Evolutionary conservation across 1,140 invertebrate species (phyloP).

Genomic region (Orussus abietinus): DNA sequence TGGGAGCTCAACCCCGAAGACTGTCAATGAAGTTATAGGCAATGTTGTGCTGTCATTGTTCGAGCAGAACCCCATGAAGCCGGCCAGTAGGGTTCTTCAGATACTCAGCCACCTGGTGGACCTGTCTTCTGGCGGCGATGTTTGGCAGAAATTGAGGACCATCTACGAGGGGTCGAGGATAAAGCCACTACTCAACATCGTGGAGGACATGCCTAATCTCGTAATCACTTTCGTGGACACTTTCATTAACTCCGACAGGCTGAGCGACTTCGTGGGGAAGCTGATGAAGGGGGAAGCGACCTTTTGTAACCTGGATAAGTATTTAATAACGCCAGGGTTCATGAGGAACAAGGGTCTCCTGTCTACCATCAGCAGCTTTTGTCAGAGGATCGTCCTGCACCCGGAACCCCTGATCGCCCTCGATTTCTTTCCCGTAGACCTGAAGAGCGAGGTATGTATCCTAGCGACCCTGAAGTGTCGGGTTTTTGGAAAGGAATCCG

Average conservation of each 20-base stretch:
- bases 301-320: constrained; percentile 40
- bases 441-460: constrained; percentile 24
- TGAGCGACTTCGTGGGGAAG: constrained; percentile 31
- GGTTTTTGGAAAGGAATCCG: too few species aligned
- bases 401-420: constrained; percentile 12
- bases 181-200: constrained; percentile 31
- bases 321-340: constrained; percentile 39
- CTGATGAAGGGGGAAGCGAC: constrained; percentile 27
- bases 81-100: constrained; percentile 17
- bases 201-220: constrained; percentile 43
- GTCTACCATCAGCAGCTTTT: constrained; percentile 38
- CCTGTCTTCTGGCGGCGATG: constrained; percentile 34
- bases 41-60: constrained; percentile 2
- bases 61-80: not conserved
- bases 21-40: constrained; percentile 1
- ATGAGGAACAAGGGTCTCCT: constrained; percentile 37
- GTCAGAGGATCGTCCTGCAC: constrained; percentile 30
- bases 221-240: constrained; percentile 34
- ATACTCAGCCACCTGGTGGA: constrained; percentile 25
- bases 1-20: constrained; percentile 12
- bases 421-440: constrained; percentile 30
- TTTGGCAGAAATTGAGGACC: constrained; percentile 36
- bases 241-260: constrained; percentile 38
- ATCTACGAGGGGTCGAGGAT: constrained; percentile 33
- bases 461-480: too few species aligned